These are phyloP conservation scores for Lordiphosa stackelbergi DNA, from an alignment of 1,140 invertebrate species.

Conservation along the genomic window DNA sequence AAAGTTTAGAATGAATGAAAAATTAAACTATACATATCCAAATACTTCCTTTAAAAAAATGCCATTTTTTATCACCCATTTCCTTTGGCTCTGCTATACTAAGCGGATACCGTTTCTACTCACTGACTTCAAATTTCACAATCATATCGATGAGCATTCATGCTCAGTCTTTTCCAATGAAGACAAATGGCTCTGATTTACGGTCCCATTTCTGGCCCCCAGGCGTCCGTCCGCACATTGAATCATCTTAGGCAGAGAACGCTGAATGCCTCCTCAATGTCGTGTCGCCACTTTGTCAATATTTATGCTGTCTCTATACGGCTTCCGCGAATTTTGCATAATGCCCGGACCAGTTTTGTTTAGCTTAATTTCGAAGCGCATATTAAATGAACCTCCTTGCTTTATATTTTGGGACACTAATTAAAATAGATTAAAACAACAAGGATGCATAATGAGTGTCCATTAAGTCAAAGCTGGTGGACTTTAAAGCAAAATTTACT, in stretches of 20 bases:
- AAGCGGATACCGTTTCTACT: too few species aligned
- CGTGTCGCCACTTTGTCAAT: constrained; percentile 45
- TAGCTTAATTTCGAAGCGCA: constrained; percentile 2
- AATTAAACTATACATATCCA: too few species aligned
- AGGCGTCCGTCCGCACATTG: constrained; percentile 5
- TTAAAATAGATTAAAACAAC: constrained; percentile 37
- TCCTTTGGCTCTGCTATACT: too few species aligned
- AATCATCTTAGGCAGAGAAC: constrained; percentile 3
- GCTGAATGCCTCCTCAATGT: background rate
- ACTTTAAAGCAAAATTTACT: background rate
- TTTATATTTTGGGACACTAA: constrained; percentile 40
- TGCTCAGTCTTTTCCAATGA: constrained; percentile 48
- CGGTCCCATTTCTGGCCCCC: constrained; percentile 1
- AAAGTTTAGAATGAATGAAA: too few species aligned
- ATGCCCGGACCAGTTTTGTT: constrained; percentile 20
- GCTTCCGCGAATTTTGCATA: constrained; percentile 52
- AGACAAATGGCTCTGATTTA: constrained; percentile 25
- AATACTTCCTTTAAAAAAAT: too few species aligned
- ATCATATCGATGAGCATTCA: constrained; percentile 15
- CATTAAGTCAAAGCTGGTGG: too few species aligned
- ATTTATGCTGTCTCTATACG: constrained; percentile 22
- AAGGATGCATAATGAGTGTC: constrained; percentile 2
- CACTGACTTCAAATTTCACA: background rate
- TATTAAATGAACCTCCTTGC: background rate
- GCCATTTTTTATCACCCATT: too few species aligned